Evolutionary conservation across 2,113 vertebrate genomes (phyloP).

Genomic region (Pomatostomus ruficeps): DNA sequence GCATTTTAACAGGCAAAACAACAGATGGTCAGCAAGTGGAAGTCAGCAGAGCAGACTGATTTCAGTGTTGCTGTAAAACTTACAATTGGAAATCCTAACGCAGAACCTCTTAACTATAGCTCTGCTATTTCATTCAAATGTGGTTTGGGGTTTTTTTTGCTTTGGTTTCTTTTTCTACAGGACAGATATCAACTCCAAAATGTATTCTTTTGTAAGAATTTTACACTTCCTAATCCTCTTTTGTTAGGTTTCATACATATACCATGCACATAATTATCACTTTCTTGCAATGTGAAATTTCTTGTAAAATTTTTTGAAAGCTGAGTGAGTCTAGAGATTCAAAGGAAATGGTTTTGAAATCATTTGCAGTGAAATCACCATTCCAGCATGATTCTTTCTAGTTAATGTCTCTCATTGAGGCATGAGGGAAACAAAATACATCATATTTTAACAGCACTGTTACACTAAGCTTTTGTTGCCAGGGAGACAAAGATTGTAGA

Average conservation of each 20-base stretch:
- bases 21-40: not conserved
- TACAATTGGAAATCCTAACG: not conserved
- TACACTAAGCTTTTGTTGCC: slow-evolving; percentile 42
- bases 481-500: slow-evolving; percentile 14
- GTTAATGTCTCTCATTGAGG: slow-evolving; percentile 23
- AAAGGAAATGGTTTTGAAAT: slow-evolving; percentile 46
- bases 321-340: slow-evolving; percentile 28
- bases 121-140: slow-evolving; percentile 3
- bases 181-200: slow-evolving; percentile 36
- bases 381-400: not conserved
- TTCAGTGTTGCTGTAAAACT: not conserved
- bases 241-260: slow-evolving; percentile 41
- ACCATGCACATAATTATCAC: slow-evolving; percentile 35
- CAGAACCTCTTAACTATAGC: not conserved
- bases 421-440: slow-evolving; percentile 4
- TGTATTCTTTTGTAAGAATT: slow-evolving; percentile 22
- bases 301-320: slow-evolving; percentile 68
- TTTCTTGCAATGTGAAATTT: slow-evolving; percentile 50
- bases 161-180: not conserved
- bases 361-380: slow-evolving; percentile 21
- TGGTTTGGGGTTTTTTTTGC: not conserved
- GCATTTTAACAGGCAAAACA: not conserved
- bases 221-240: slow-evolving; percentile 42
- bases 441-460: not conserved
- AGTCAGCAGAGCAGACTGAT: not conserved